Base-by-base conservation (phyloP, 2,888 invertebrate species). In the Coremacera marginata region DNA sequence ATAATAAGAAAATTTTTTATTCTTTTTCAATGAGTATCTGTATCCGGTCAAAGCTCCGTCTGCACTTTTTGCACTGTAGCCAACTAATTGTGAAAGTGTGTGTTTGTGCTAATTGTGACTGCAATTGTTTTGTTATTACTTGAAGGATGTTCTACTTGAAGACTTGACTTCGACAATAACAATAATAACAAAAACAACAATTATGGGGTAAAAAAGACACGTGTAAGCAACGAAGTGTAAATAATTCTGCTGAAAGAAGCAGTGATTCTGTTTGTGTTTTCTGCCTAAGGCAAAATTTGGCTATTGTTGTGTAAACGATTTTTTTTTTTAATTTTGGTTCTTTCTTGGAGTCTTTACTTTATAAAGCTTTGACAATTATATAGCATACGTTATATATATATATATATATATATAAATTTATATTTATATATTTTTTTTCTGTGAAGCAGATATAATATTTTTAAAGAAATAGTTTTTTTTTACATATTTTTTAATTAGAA, bases 11-110 rank as follows among this genome's bases (percentile, higher is more conserved):
- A n/a, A n/a, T n/a, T n/a, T n/a, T n/a, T n/a, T n/a, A n/a, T 8
- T 37, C 27, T 60, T 60, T 60, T 27, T 60, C 25, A 9, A n/a
- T n/a, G 60, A 27, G 27, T 60, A 60, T 25, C 19, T 60, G 14
- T 27, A 27, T 60, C 16, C 27, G 25, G 27, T 60, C 14, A 60
- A 27, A 14, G 22, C 27, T 25, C 5, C 25, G 27, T 19, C 27
- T 3, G 55, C 5, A 27, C 5, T 25, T 25, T 25, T 27, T 22
- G 25, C 19, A 8, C 25, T n/a, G 25, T 60, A 25, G 51, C 49
- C 68, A 49, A 25, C 68, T 68, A 68, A 68, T 68, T 71, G 71
- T 71, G 57, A 19, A 60, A 57, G 71, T 71, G 57, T 71, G 71
- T 71, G 57, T 71, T 37, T 71, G 71, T 22, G 57, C 37, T 19